phyloP scores from a whole-genome alignment of 2,797 vertebrate species.

The Premnoplex brunnescens region DNA sequence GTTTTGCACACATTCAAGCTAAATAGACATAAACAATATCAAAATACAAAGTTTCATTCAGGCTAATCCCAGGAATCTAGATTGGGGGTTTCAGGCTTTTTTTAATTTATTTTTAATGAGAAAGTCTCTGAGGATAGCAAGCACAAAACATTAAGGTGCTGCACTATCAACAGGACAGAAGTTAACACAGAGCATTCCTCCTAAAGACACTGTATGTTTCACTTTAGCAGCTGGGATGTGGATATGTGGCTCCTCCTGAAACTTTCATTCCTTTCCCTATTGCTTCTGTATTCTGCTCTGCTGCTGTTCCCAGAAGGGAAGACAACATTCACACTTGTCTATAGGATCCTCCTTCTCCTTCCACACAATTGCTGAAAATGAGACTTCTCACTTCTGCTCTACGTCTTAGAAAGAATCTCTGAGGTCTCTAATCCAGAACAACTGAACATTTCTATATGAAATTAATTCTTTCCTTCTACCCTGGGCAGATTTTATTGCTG shows the following conservation, averaged over 20 bases:
- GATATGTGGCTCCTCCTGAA: background rate
- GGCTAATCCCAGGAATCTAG: background rate
- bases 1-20: background rate
- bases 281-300: background rate
- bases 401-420: background rate
- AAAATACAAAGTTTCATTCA: background rate
- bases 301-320: background rate
- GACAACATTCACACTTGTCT: background rate
- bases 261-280: background rate
- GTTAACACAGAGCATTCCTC: background rate
- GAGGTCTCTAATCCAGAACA: background rate
- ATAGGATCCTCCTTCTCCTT: background rate
- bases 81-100: fast-evolving
- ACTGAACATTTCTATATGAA: background rate
- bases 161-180: background rate
- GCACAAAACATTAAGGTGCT: background rate
- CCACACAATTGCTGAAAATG: background rate
- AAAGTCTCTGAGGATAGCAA: background rate
- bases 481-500: background rate
- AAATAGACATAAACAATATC: background rate
- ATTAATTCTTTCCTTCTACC: background rate
- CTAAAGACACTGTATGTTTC: background rate
- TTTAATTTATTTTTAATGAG: background rate
- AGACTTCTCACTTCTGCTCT: background rate
- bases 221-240: background rate